Evolutionary conservation across 2,113 vertebrate genomes (phyloP), one percentile per base, ranked within the genome.

Genomic region (Upupa epops): DNA sequence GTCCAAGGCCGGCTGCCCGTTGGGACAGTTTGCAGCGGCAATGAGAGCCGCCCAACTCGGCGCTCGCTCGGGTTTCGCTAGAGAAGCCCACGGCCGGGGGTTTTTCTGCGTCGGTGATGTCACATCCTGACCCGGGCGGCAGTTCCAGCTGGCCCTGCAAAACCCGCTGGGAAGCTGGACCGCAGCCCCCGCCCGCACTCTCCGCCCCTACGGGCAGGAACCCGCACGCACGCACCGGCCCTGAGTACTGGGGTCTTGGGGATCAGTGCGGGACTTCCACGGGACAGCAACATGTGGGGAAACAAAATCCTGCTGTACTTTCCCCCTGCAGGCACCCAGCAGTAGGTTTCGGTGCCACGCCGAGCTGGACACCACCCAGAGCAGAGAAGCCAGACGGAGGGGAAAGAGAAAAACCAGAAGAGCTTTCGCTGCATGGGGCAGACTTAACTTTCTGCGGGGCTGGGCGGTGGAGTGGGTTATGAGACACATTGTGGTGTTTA

Each of bases 41-140:
- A 16, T 15, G 16, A 79, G 61, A 45, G 29, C 17, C 1, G 28
- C 64, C 15, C 5, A 6, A 3, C 81, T 78, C 51, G 6, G 40
- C 13, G 4, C 78, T 54, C 42, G 16, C 64, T 4, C 45, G 28
- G 21, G 21, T 96, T 95, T 91, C 69, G 17, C 56, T 78, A 64
- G 66, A 90, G 85, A 95, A 92, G 60, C 61, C 25, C 31, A 5
- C 49, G 71, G 55, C 75, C 4, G 17, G 71, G 69, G 82, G 92
- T 91, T 97, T 97, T 97, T 91, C 87, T 98, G 97, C 93, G 96
- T 77, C 56, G 61, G 83, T 98, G 98, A 99, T 98, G 98, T 99
- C 98, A 99, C 97, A 98, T 99, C 98, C 98, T 99, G 98, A 98
- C 97, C 98, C 97, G 95, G 96, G 97, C 96, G 91, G 88, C 94